phyloP scores from a whole-genome alignment of 2,888 invertebrate genomes.

The Ceratothoa steindachneri region DNA sequence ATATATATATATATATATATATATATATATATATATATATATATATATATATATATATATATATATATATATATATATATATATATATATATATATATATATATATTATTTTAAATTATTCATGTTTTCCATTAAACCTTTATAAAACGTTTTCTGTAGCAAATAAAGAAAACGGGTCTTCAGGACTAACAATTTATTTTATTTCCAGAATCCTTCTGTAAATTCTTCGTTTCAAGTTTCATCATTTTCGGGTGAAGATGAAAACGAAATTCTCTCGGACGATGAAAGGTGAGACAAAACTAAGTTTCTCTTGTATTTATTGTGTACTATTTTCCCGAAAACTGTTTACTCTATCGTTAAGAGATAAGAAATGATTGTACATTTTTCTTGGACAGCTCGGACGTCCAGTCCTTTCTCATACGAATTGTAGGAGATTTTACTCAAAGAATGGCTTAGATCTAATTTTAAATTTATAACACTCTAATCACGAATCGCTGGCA shows the following conservation, averaged over 20 bases:
- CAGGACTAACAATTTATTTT: too few relatives aligned
- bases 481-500: too few relatives aligned
- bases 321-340: too few relatives aligned
- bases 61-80: background rate
- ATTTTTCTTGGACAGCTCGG: too few relatives aligned
- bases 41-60: background rate
- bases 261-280: background rate
- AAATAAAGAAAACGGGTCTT: background rate
- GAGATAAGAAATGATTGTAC: too few relatives aligned
- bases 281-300: background rate
- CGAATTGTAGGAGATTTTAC: too few relatives aligned
- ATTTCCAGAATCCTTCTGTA: background rate
- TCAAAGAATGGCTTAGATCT: too few relatives aligned
- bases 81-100: background rate
- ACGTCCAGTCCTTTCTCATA: too few relatives aligned
- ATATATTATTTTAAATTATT: background rate
- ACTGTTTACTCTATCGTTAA: too few relatives aligned
- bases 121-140: background rate
- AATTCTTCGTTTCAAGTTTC: background rate
- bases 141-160: background rate
- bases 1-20: background rate
- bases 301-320: too few relatives aligned
- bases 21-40: constrained; percentile 4
- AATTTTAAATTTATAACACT: too few relatives aligned
- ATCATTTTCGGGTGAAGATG: background rate